Base-by-base conservation (phyloP, 2,797 vertebrate genomes). In the Alcedo atthis region DNA sequence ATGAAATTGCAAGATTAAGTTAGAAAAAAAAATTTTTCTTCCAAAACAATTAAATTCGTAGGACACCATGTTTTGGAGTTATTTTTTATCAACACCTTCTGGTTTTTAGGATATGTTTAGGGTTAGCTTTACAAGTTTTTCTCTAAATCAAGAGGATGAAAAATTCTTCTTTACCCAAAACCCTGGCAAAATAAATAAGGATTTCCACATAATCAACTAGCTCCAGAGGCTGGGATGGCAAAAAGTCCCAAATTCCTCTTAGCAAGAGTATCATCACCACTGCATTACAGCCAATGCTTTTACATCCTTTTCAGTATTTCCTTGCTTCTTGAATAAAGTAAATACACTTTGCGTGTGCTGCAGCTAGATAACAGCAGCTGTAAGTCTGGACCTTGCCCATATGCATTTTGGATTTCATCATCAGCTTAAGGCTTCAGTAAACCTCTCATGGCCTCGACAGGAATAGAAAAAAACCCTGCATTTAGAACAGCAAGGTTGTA, bases 361-460 rank as follows among this genome's bases (percentile, higher is more conserved):
- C 61, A 82, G 84, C 61, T 18, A 93, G 95, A 92, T 93, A 96
- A 95, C 90, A 92, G 90, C 84, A 80, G 92, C 79, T 78, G 37
- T 74, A 89, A 90, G 53, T 77, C 57, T 40, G 51, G 49, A 74
- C 57, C 90, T 74, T 0, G 63, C 74, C 80, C 61, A 64, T 7
- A 40, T 28, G 64, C 62, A 19, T 54, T 89, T n/a, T 40, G 93
- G 75, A 92, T 87, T 96, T 87, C 90, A 90, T 5, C 75, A 75
- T 69, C 76, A 94, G 49, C 84, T 93, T 80, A 85, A 94, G 93
- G 84, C 86, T 90, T 61, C 87, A 87, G 49, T 80, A 85, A 87
- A 5, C 32, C 82, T 37, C 74, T 73, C 63, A 67, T 6, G 76
- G 59, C 89, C 40, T 86, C 33, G 51, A 70, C 8, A 42, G 25